Conservation (phyloP, 2,113 vertebrate genomes). For the Lophura nycthemera region DNA sequence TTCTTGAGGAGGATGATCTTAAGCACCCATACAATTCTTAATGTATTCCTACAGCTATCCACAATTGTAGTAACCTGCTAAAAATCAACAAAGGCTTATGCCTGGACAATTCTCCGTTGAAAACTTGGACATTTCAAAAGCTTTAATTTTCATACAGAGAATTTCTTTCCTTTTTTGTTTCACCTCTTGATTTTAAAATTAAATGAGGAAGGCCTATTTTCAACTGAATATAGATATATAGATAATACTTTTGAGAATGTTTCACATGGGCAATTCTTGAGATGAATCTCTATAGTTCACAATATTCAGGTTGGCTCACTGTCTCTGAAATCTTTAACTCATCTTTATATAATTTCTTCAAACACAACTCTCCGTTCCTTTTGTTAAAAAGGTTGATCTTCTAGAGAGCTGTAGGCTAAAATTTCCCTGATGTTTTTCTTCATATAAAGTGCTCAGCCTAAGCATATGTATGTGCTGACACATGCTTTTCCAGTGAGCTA, state of each 20-base stretch:
- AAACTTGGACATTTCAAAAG: background rate
- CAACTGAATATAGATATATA: background rate
- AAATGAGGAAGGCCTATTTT: background rate
- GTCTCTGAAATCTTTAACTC: background rate
- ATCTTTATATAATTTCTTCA: background rate
- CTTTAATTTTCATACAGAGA: background rate
- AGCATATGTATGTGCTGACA: background rate
- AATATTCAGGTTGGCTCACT: background rate
- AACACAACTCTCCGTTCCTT: background rate
- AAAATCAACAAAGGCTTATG: background rate
- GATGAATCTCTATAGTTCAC: background rate
- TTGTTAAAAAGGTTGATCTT: background rate
- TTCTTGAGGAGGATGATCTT: background rate
- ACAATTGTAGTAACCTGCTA: background rate
- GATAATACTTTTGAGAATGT: background rate
- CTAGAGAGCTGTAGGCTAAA: background rate
- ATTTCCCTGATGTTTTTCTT: background rate
- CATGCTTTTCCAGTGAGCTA: background rate
- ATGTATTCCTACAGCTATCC: background rate
- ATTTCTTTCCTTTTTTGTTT: constrained; percentile 7
- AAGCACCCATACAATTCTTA: background rate
- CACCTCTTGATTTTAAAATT: constrained; percentile 12
- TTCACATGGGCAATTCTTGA: background rate
- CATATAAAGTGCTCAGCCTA: background rate
- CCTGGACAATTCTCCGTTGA: background rate